Base-by-base conservation (phyloP, 37 sponge, comb jelly and placozoan genomes). In the Petrosia ficiformis region DNA sequence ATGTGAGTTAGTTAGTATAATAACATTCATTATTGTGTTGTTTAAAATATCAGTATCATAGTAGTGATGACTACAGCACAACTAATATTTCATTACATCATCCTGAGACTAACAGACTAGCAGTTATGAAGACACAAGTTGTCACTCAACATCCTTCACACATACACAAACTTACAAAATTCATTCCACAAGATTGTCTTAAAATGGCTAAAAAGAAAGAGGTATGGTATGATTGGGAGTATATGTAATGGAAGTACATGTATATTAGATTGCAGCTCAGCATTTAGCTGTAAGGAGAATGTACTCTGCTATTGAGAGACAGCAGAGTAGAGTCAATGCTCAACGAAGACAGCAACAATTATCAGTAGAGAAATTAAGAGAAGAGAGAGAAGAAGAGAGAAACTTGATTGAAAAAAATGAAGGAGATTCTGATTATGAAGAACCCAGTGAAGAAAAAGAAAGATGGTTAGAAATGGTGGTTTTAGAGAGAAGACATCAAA, bases 391-490 rank as follows among this genome's bases (percentile, higher is more conserved):
- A 61, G 63, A n/a, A 61, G 63, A 61, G 26, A 72, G 83, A 34
- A 42, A 63, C 42, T 22, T 57, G 37, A 44, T 39, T 2, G 91
- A 82, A 42, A 81, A 59, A 39, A 29, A 28, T 48, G 59, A n/a
- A 10, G 39, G 56, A 2, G n/a, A n/a, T n/a, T n/a, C n/a, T n/a
- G n/a, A n/a, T n/a, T n/a, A n/a, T n/a, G n/a, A n/a, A n/a, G n/a
- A n/a, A n/a, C 39, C 70, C 1, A 29, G 56, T 1, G 79, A 59
- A 44, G 82, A 86, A n/a, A 32, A 34, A 63, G 58, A 70, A 34
- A 61, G 70, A 29, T 86, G 87, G 87, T 57, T 39, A 34, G 81
- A 74, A 54, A 64, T 80, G 25, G 26, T 90, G 67, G 81, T 67
- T 29, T 24, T 73, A 35, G 90, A 90, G 74, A 58, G 71, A 61